Evolutionary conservation across 2,797 vertebrate species (phyloP), one percentile per base, ranked within the genome.

Genomic region (Brachymystax lenok): DNA sequence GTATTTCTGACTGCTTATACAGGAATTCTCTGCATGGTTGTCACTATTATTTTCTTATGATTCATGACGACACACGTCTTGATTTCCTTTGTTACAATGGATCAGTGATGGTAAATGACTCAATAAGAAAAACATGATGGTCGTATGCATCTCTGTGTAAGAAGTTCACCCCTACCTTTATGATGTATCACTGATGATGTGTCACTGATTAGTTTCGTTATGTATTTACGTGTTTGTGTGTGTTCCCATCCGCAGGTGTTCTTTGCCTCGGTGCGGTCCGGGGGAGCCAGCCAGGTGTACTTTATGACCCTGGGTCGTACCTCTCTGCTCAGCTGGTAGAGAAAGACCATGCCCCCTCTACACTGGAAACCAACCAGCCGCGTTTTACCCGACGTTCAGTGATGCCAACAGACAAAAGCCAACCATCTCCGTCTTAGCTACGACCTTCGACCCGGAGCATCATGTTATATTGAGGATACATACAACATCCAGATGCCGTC

Each of bases 221-320:
- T 46, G 19, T 56, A 24, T 5, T 24, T 2, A 61, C 1, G 12
- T 56, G 13, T 79, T 40, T 30, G 19, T 75, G 24, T 56, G 16
- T 63, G 21, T 77, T 67, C 6, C 70, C 28, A 12, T 27, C 54
- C 8, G 19, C 88, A 97, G 96, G 96, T 97, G 74, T 97, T 97
- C 92, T 97, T 97, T 78, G 96, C 96, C 56, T 97, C 96, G 0
- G 96, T 97, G 63, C 94, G 95, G 35, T 97, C 96, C 0, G 96
- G 96, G 73, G 96, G 96, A 86, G 96, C 96, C 83, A 96, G 96
- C 85, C 96, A 97, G 94, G 96, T 97, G 68, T 97, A 97, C 92
- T 97, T 97, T 90, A 97, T 97, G 96, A 97, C 96, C 61, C 92
- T 97, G 81, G 96, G 96, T 74, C 94, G 96, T 85, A 97, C 96